Evolutionary conservation across 2,888 invertebrate species (phyloP).

Genomic region (Hirtodrosophila cameraria): DNA sequence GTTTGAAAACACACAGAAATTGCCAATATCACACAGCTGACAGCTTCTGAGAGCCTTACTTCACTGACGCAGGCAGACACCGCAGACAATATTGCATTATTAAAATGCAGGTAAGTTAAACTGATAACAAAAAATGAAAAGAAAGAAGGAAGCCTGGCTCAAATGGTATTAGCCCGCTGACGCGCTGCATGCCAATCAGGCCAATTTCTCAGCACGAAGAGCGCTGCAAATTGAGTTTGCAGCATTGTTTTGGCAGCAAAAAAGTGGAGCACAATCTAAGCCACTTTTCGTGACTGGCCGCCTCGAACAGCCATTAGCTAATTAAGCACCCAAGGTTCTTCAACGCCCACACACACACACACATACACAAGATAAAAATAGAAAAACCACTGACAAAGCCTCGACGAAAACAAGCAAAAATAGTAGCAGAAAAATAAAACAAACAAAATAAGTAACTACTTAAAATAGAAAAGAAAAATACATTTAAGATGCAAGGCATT

Average conservation of each 20-base stretch:
- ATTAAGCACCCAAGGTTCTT: conserved; percentile 50
- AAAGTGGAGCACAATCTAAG: conserved; percentile 31
- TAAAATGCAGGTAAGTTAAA: conserved; percentile 39
- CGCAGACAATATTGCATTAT: conserved; percentile 34
- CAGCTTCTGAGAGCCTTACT: not conserved
- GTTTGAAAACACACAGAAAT: too few species aligned
- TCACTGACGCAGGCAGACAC: not conserved
- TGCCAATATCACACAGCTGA: not conserved
- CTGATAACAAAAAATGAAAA: not conserved
- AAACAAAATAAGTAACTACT: not conserved
- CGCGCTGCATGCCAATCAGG: conserved; percentile 56
- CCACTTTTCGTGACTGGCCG: conserved; percentile 47
- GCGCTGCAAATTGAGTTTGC: conserved; percentile 49
- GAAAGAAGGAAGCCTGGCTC: conserved; percentile 9
- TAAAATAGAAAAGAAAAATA: conserved; percentile 1
- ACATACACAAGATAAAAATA: not conserved
- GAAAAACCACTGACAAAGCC: conserved; percentile 40
- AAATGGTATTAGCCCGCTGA: conserved; percentile 30
- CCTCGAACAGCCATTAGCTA: conserved; percentile 60
- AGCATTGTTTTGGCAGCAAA: not conserved
- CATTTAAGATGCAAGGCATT: conserved; percentile 19
- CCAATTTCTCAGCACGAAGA: conserved; percentile 45
- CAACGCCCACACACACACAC: conserved; percentile 4
- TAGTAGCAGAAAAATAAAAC: not conserved
- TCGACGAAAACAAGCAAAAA: conserved; percentile 23